Base-by-base conservation (phyloP, 1,140 invertebrate species). In the Drosophila sulfurigaster region DNA sequence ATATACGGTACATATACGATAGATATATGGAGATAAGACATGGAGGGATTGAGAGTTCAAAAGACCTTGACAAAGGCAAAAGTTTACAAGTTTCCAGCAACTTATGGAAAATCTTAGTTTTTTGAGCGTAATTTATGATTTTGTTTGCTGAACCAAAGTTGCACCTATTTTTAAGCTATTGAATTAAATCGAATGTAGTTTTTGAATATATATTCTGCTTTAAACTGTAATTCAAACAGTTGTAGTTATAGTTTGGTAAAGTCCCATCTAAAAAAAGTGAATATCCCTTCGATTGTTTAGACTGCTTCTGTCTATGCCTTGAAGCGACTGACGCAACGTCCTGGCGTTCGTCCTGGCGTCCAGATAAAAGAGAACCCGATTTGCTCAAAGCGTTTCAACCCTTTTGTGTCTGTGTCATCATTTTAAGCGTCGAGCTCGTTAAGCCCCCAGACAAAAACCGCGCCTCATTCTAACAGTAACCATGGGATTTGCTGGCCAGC, bases 401-500 rank as follows among this genome's bases (percentile, higher is more conserved):
- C 85, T 80, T 89, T 87, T 88, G 65, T 83, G 77, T 88, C 80
- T 88, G 83, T 78, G 70, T 80, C 85, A 89, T 83, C 78, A 68
- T 70, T 87, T 85, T 64, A 54, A 52, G 78, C 78, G 75, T 70
- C 66, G 65, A 81, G 78, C 81, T 85, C 78, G 81, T 85, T 85
- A 85, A 83, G 85, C 67, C 70, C 35, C 70, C 64, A 70, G 51
- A 83, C 68, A 57, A 82, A 79, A 88, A 88, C 59, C 83, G 76
- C 78, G 77, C 65, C 69, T 68, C 73, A 52, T 78, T 78, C 80
- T 74, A 79, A 79, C 57, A 65, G 68, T 64, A 70, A 54, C 79
- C 75, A 62, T 46, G 71, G 79, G 82, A 78, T 89, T 83, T 83
- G 65, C 75, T 38, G 65, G 78, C 28, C 75, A 76, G 85, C 85